These are phyloP conservation scores for Pyrgus malvae DNA, from an alignment of 2,888 invertebrate species.

Conservation along the genomic window DNA sequence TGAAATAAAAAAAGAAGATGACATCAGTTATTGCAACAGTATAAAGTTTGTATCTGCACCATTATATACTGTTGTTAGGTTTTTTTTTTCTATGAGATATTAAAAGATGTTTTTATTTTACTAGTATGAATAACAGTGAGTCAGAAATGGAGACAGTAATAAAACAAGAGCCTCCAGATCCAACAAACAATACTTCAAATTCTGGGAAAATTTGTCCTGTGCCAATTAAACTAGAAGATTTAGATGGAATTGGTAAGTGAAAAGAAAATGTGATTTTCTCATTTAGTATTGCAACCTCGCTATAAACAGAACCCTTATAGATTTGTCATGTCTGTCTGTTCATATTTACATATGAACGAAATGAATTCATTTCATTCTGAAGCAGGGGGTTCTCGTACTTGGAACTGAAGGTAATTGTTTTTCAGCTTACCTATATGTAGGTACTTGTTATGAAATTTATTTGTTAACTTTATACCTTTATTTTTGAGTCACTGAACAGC, in stretches of 20 bases:
- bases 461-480: too few relatives aligned
- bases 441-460: too few relatives aligned
- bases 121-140: constrained; percentile 49
- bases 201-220: constrained; percentile 55
- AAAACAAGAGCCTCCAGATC: constrained; percentile 65
- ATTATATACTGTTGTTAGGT: not conserved
- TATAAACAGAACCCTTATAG: too few relatives aligned
- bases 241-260: constrained; percentile 73
- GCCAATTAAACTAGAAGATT: constrained; percentile 73
- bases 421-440: too few relatives aligned
- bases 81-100: not conserved
- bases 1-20: constrained; percentile 68
- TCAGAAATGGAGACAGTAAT: constrained; percentile 56
- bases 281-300: too few relatives aligned
- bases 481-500: too few relatives aligned
- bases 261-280: too few relatives aligned
- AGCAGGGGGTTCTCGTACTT: too few relatives aligned
- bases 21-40: constrained; percentile 51
- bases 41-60: constrained; percentile 50
- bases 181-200: constrained; percentile 44
- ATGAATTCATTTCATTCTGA: too few relatives aligned
- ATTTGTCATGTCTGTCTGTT: too few relatives aligned
- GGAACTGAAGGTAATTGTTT: too few relatives aligned
- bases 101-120: constrained; percentile 15
- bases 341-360: too few relatives aligned